A percentile compares a stretch with the other conserved stretches of the same genome.
These are phyloP conservation scores for Arctia plantaginis DNA, from an alignment of 2,888 invertebrate genomes.

Conservation along the genomic window DNA sequence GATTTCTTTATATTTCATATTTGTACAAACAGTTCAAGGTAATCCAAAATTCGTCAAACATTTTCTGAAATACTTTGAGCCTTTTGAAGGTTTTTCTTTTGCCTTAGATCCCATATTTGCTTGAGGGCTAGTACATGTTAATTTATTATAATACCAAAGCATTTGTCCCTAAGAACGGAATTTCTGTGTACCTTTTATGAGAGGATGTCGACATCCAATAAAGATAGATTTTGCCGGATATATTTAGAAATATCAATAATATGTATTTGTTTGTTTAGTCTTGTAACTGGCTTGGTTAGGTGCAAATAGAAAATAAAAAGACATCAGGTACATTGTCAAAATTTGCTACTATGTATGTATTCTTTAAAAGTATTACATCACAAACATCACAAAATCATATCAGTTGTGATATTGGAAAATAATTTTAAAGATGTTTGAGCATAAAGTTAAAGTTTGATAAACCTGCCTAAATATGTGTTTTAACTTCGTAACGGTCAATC, in stretches of 20 bases:
- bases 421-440: not conserved
- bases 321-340: not conserved
- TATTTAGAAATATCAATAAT: not conserved
- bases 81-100: conserved; percentile 2
- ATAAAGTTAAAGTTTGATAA: not conserved
- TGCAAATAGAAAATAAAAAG: not conserved
- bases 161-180: not conserved
- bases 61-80: conserved; percentile 4
- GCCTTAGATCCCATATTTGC: conserved; percentile 6
- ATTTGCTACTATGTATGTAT: not conserved
- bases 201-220: not conserved
- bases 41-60: conserved; percentile 1
- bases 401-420: too few relatives aligned
- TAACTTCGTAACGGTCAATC: too few relatives aligned
- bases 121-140: conserved; percentile 11
- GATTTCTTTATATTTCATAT: not conserved
- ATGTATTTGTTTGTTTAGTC: not conserved
- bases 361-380: too few relatives aligned
- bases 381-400: too few relatives aligned
- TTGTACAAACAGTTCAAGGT: not conserved
- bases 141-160: not conserved
- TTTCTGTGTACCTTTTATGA: not conserved
- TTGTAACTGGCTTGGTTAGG: not conserved
- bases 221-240: not conserved
- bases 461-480: not conserved